Evolutionary conservation across 1,140 invertebrate species (phyloP).

Genomic region (Pseudachorutes palmiensis): DNA sequence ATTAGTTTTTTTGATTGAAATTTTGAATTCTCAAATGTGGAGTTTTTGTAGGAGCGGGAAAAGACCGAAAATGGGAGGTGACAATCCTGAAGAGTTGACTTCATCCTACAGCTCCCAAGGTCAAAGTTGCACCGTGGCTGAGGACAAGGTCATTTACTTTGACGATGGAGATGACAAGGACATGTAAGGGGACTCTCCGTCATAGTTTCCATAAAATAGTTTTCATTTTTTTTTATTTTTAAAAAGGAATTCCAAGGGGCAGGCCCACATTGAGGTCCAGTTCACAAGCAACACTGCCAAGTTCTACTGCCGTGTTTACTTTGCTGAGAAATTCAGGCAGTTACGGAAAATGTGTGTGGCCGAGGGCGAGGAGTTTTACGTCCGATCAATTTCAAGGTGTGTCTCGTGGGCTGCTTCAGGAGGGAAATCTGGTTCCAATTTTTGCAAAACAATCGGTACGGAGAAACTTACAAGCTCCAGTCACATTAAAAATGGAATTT

Average conservation of each 20-base stretch:
- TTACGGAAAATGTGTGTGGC: conserved; percentile 62
- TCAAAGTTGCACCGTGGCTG: background rate
- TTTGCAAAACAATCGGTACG: conserved; percentile 83
- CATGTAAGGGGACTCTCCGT: too few relatives aligned
- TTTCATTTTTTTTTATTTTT: too few relatives aligned
- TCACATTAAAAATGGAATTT: conserved; percentile 8
- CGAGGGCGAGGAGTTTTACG: conserved; percentile 60
- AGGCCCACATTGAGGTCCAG: conserved; percentile 61
- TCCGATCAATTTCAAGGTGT: conserved; percentile 79
- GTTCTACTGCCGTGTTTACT: conserved; percentile 76
- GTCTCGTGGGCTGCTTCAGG: conserved; percentile 88
- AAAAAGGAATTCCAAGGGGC: conserved; percentile 8
- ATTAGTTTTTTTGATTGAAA: background rate
- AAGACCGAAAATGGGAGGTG: background rate
- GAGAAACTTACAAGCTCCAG: background rate
- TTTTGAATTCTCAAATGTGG: background rate
- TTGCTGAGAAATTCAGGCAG: conserved; percentile 73
- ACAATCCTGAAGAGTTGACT: background rate
- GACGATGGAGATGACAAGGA: conserved; percentile 11
- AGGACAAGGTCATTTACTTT: background rate
- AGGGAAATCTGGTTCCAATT: conserved; percentile 92
- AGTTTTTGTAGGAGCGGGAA: background rate
- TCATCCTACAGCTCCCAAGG: background rate
- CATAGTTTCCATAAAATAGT: background rate
- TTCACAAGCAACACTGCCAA: conserved; percentile 63